phyloP scores from a whole-genome alignment of 2,113 vertebrate genomes.

The Leuciscus idus region DNA sequence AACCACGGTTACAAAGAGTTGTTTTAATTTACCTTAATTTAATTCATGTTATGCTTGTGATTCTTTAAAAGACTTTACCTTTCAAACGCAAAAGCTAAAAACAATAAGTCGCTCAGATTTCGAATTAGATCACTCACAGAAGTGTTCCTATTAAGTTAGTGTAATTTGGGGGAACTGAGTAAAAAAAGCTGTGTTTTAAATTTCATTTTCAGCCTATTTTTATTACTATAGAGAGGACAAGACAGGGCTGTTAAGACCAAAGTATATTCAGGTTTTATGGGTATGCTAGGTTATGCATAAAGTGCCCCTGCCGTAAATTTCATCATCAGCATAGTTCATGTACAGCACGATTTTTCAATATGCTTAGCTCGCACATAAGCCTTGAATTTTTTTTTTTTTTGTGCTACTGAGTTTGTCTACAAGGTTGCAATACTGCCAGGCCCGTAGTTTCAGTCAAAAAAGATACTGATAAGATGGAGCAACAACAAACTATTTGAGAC shows the following conservation, averaged over 20 bases:
- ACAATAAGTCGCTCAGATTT: not conserved
- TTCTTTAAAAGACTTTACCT: not conserved
- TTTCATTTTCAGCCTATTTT: not conserved
- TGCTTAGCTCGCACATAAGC: not conserved
- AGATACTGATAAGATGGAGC: not conserved
- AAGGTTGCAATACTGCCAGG: not conserved
- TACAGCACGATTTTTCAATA: not conserved
- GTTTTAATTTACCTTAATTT: conserved; percentile 39
- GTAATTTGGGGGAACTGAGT: not conserved
- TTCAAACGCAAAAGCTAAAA: not conserved
- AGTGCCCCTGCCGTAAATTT: too few species aligned
- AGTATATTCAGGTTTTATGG: too few species aligned
- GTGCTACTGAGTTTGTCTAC: not conserved
- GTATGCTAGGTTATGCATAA: not conserved
- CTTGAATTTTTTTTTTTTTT: not conserved
- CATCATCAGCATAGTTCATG: not conserved
- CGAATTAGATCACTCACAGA: not conserved
- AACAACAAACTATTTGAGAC: not conserved
- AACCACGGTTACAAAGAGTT: conserved; percentile 15
- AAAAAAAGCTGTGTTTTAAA: not conserved
- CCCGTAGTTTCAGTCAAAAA: not conserved
- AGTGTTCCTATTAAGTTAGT: not conserved
- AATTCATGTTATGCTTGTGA: conserved; percentile 1
- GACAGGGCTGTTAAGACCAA: too few species aligned
- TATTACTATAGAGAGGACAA: too few species aligned